Evolutionary conservation across 2,888 invertebrate species (phyloP).

Genomic region (Ephialtes manifestator): DNA sequence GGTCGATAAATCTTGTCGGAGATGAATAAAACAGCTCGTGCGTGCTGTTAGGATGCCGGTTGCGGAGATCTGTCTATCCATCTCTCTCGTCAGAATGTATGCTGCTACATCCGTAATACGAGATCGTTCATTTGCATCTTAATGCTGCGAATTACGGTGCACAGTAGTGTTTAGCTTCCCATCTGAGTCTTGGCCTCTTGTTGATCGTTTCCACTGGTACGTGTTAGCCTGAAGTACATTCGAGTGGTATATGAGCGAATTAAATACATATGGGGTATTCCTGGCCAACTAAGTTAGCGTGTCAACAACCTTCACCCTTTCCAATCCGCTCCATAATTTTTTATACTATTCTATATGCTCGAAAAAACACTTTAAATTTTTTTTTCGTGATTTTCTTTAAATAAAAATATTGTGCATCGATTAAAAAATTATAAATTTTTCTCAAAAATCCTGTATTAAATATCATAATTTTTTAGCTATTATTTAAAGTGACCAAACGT

Average conservation of each 20-base stretch:
- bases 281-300: too few relatives aligned
- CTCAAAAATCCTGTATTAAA: too few relatives aligned
- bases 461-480: too few relatives aligned
- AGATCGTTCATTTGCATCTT: slow-evolving; percentile 67
- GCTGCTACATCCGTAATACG: slow-evolving; percentile 61
- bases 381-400: too few relatives aligned
- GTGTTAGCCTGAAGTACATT: slow-evolving; percentile 36
- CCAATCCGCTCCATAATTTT: too few relatives aligned
- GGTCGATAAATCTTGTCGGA: slow-evolving; percentile 58
- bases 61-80: slow-evolving; percentile 38
- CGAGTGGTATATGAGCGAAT: slow-evolving; percentile 3
- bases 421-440: too few relatives aligned
- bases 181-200: slow-evolving; percentile 19
- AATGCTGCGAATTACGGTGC: slow-evolving; percentile 59
- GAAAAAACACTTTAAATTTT: too few relatives aligned
- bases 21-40: slow-evolving; percentile 42
- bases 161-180: slow-evolving; percentile 55
- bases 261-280: too few relatives aligned
- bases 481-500: too few relatives aligned
- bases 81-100: slow-evolving; percentile 55
- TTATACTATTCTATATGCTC: too few relatives aligned
- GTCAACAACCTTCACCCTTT: too few relatives aligned
- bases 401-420: too few relatives aligned
- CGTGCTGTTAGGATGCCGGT: slow-evolving; percentile 21
- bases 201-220: slow-evolving; percentile 22